A percentile compares a stretch with the other conserved stretches of the same genome.
Conservation (phyloP, 2,888 invertebrate species). For the Imbricaverruca yamaguchii region DNA sequence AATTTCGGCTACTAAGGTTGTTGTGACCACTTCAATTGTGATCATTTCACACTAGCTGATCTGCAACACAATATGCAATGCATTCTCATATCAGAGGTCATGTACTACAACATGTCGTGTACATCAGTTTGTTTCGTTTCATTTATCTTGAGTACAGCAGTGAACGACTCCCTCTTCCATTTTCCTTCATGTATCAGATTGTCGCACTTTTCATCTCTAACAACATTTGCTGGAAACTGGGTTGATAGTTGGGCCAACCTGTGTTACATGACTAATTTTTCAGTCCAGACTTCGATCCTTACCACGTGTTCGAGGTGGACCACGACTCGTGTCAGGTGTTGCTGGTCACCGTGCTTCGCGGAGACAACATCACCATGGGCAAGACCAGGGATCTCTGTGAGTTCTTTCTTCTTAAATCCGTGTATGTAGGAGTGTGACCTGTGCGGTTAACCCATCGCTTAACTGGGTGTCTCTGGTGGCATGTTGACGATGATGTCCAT, state of each 20-base stretch:
- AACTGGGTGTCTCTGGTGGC: too few relatives aligned
- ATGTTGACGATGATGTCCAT: too few relatives aligned
- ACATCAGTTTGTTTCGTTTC: neutral
- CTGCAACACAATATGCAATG: too few relatives aligned
- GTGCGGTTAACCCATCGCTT: too few relatives aligned
- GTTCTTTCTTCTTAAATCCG: slow-evolving; percentile 27
- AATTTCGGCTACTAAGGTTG: too few relatives aligned
- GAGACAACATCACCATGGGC: slow-evolving; percentile 41
- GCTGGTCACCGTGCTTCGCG: slow-evolving; percentile 39
- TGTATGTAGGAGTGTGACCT: too few relatives aligned
- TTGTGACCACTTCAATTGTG: too few relatives aligned
- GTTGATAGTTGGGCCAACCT: too few relatives aligned
- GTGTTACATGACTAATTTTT: neutral
- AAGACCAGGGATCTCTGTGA: slow-evolving; percentile 40
- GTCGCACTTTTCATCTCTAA: neutral
- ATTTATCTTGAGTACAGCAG: neutral
- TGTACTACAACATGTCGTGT: neutral
- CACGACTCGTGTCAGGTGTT: slow-evolving; percentile 40
- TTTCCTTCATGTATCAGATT: neutral
- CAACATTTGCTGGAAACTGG: too few relatives aligned
- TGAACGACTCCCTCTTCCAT: too few relatives aligned
- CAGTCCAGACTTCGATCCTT: slow-evolving; percentile 3
- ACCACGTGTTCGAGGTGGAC: slow-evolving; percentile 38
- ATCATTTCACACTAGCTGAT: too few relatives aligned
- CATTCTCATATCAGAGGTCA: neutral